Evolutionary conservation across 2,113 vertebrate genomes (phyloP), one percentile per base, ranked within the genome.

Genomic region (Plectropomus leopardus): DNA sequence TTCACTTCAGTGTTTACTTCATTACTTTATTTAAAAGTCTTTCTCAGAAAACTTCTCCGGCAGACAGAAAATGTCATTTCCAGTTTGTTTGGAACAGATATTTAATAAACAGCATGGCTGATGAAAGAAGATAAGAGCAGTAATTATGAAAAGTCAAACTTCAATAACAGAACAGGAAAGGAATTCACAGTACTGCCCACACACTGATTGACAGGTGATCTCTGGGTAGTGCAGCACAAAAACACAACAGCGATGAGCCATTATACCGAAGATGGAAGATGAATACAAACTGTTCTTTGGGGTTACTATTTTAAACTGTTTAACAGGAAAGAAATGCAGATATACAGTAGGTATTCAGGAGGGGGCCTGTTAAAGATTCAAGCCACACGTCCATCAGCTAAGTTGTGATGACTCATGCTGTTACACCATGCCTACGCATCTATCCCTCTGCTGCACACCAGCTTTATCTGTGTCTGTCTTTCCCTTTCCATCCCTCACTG

Each of bases 361-460:
- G 67, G 55, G 80, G 54, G 60, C 13, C 24, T 70, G 40, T 81
- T 80, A 51, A 26, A 50, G 66, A 86, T 86, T 85, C 83, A 82
- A 72, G 86, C 79, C 81, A 86, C 84, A 82, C 23, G 72, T 89
- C 85, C 83, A 74, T 90, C 87, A 87, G 73, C 66, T 72, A 77
- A 87, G 68, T 78, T 76, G 75, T 85, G 90, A 92, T 92, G 92
- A 92, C 51, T 93, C 92, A 92, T 80, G 75, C 86, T 83, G 85
- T 88, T 92, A 75, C 87, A 79, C 70, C 82, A 75, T 72, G 86
- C 85, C 88, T 76, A 80, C 86, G 75, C 86, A 88, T 72, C 63
- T 68, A 70, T 79, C 72, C 82, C 72, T 80, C 79, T 24, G 69
- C 81, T 85, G 76, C 55, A 65, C 74, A 66, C 63, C 68, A 72